Evolutionary conservation across 2,888 invertebrate species (phyloP), one percentile per base, ranked within the genome.

Genomic region (Orgyia antiqua): DNA sequence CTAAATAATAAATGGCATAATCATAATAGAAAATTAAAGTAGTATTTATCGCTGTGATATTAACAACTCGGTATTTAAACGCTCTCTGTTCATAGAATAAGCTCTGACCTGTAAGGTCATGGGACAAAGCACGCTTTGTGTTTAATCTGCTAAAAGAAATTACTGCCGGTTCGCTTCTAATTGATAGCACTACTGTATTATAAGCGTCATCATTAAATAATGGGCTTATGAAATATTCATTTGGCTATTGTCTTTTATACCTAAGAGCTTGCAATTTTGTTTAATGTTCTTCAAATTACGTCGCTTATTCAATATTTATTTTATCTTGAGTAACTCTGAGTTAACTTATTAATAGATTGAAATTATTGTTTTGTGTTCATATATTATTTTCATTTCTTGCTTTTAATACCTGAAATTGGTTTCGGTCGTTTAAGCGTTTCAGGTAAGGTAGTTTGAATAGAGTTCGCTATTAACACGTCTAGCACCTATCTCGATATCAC

Each of bases 151-250:
- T 53, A 56, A 63, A 64, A 68, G 63, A 66, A 67, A 68, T 64
- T 59, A 60, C 56, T 60, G 56, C 51, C 60, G 48, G 54, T 52
- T 58, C 45, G 55, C 58, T 54, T 61, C 58, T 70, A 72, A 73
- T 72, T 65, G 68, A 68, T 68, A 56, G 62, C 51, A 57, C 57
- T 57, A 61, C 58, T 58, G 60, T 59, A 69, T 69, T 64, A 62
- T 66, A 52, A 55, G 58, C 54, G 58, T 51, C 59, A 58, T 57
- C 62, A 60, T 68, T 72, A 67, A 59, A 60, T 63, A 65, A 62
- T 55, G 50, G 58, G 50, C 55, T 65, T 56, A 70, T 73, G 63
- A 65, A 72, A 70, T 69, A 71, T 73, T 68, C 64, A 69, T 68
- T 46, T 42, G 43, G 43, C 62, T 58, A 68, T 69, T 71, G 69